phyloP scores from a whole-genome alignment of 1,140 invertebrate species.

The Leguminivora glycinivorella region DNA sequence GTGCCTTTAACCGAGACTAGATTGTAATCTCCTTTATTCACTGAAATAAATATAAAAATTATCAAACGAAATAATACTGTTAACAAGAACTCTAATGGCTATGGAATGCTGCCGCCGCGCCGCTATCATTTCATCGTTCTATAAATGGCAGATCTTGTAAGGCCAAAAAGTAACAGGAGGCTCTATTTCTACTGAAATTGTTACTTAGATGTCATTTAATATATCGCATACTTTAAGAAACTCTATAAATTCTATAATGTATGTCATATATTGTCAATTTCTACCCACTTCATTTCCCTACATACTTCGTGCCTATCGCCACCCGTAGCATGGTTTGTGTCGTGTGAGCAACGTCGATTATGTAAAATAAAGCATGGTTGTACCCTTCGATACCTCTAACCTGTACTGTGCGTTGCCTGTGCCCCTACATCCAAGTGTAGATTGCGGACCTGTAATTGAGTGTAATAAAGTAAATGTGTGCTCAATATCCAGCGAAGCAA shows the following conservation, averaged over 20 bases:
- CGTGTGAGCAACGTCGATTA: neutral
- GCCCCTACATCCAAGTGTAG: slow-evolving; percentile 71
- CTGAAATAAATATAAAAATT: neutral
- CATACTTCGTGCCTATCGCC: neutral
- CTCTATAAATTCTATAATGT: neutral
- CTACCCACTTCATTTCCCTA: neutral
- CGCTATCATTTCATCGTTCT: too few species aligned
- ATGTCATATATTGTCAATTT: too few species aligned
- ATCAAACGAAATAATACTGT: too few species aligned
- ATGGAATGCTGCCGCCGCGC: too few species aligned
- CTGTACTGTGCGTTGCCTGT: slow-evolving; percentile 64
- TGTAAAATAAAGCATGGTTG: slow-evolving; percentile 19
- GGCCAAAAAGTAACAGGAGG: neutral
- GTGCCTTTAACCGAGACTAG: neutral
- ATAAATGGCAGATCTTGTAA: neutral
- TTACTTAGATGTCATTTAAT: neutral
- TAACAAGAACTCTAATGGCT: too few species aligned
- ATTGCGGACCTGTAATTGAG: slow-evolving; percentile 48
- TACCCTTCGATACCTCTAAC: neutral
- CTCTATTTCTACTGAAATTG: neutral
- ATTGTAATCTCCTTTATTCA: neutral
- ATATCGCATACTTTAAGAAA: neutral
- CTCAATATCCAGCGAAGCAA: slow-evolving; percentile 5
- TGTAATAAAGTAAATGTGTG: slow-evolving; percentile 13
- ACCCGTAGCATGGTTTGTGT: slow-evolving; percentile 11